A percentile compares a stretch with the other conserved stretches of the same genome.
Conservation (phyloP, 2,797 vertebrate genomes). For the Urosaurus nigricauda region DNA sequence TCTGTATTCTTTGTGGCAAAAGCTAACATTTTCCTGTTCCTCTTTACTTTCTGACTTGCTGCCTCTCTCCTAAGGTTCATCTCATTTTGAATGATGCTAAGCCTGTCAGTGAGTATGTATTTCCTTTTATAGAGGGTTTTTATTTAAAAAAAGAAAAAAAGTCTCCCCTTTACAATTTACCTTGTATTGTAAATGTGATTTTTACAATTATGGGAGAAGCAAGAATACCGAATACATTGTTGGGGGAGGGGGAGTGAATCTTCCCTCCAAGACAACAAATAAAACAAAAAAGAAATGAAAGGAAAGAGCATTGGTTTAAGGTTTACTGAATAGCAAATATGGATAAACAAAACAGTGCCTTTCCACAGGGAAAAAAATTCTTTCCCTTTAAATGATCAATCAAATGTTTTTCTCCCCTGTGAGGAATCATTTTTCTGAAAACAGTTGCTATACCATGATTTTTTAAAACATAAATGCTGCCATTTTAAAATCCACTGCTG, state of each 20-base stretch:
- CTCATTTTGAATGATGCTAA: slow-evolving; percentile 52
- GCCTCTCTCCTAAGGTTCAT: slow-evolving; percentile 13
- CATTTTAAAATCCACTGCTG: background rate
- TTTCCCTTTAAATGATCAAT: slow-evolving; percentile 28
- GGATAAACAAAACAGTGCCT: slow-evolving; percentile 51
- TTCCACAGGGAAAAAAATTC: slow-evolving; percentile 7
- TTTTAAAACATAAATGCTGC: background rate
- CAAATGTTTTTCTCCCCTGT: background rate
- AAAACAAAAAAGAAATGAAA: slow-evolving; percentile 42
- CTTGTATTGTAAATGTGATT: slow-evolving; percentile 16
- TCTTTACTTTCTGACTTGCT: background rate
- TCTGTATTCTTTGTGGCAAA: background rate
- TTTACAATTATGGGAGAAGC: slow-evolving; percentile 41
- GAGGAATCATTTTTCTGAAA: background rate
- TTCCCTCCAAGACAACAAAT: slow-evolving; percentile 52
- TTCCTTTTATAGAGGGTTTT: background rate
- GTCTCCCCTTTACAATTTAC: slow-evolving; percentile 3
- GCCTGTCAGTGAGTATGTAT: slow-evolving; percentile 56
- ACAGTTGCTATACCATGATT: background rate
- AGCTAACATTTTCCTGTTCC: background rate
- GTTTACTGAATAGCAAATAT: slow-evolving; percentile 49
- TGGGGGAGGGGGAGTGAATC: slow-evolving; percentile 27
- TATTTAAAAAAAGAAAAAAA: background rate
- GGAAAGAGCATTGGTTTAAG: slow-evolving; percentile 32
- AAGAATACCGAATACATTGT: background rate